Base-by-base conservation (phyloP, 2,888 invertebrate species). In the Plagiodera versicolora region DNA sequence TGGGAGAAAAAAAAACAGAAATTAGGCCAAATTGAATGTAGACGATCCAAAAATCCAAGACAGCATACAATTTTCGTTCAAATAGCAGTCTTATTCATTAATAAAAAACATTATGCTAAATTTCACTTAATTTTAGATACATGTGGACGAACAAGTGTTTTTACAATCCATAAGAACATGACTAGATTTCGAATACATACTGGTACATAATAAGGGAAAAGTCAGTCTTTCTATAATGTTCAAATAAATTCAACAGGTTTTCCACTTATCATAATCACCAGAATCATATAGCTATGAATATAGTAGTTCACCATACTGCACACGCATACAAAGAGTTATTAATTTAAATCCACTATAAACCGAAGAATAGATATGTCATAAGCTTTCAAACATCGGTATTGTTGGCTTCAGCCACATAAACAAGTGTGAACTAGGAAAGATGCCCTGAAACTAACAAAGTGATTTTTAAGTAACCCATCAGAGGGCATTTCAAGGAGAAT, bases 81-180 rank as follows among this genome's bases (percentile, higher is more conserved):
- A 28, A n/a, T 8, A 1, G 30, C 28, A 30, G 30, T n/a, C 16
- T 4, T 8, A 3, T 5, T 14, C 20, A n/a, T 32, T 30, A 30
- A 1, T 32, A 3, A 30, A 50, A 11, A 50, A 5, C 30, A 1
- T 20, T 52, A 52, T 20, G 11, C 32, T 32, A 51, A 14, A 20
- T 32, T 32, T 32, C 32, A 44, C 19, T 10, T 52, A 44, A 14
- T 18, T 16, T 14, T n/a, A 50, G 30, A 16, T 54, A 58, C 49
- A 53, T 48, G 39, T 62, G 62, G 62, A 62, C 58, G 58, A 62
- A 62, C 52, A 56, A 48, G 59, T 57, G 47, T 48, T 63, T 60
- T 60, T 58, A 52, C 56, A 59, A 45, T 58, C 55, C 58, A 63
- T 54, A 60, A 60, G 54, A 54, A 47, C 48, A 48, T 63, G 60